Evolutionary conservation across 1,140 invertebrate species (phyloP).

Genomic region (Sminthurides bifidus): DNA sequence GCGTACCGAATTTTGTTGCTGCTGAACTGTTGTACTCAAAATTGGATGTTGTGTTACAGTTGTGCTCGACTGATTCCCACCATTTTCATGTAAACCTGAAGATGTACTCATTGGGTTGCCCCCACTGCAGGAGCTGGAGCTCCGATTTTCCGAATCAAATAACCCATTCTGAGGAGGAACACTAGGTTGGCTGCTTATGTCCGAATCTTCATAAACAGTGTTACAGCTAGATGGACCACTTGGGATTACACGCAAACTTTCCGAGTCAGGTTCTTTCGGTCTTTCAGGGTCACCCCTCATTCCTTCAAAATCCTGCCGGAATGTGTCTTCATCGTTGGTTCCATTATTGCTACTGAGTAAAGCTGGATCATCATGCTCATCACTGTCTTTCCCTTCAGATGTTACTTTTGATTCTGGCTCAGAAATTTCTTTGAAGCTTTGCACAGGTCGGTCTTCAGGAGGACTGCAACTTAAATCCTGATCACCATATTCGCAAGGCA

Average conservation of each 20-base stretch:
- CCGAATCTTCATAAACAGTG: slow-evolving; percentile 30
- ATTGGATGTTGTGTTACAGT: background rate
- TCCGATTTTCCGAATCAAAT: slow-evolving; percentile 24
- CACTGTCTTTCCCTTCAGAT: background rate
- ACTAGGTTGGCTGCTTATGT: slow-evolving; percentile 24
- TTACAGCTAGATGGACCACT: slow-evolving; percentile 31
- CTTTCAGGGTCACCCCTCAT: slow-evolving; percentile 24
- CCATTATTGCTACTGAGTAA: too few species aligned
- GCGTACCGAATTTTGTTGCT: background rate
- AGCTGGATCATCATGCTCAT: background rate
- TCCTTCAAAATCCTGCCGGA: slow-evolving; percentile 20
- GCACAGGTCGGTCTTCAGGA: too few species aligned
- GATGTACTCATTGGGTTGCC: background rate
- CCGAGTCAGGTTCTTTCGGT: slow-evolving; percentile 28
- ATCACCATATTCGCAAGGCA: too few species aligned
- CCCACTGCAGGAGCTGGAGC: slow-evolving; percentile 23
- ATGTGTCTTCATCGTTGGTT: slow-evolving; percentile 4
- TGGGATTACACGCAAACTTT: slow-evolving; percentile 30
- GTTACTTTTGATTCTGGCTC: too few species aligned
- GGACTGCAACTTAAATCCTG: too few species aligned
- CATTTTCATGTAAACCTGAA: background rate
- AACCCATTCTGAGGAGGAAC: slow-evolving; percentile 16
- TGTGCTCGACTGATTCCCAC: background rate
- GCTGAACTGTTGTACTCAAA: background rate
- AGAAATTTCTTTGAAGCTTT: too few species aligned